These are phyloP conservation scores for Gopherus flavomarginatus DNA, from an alignment of 2,113 vertebrate genomes.

Conservation along the genomic window DNA sequence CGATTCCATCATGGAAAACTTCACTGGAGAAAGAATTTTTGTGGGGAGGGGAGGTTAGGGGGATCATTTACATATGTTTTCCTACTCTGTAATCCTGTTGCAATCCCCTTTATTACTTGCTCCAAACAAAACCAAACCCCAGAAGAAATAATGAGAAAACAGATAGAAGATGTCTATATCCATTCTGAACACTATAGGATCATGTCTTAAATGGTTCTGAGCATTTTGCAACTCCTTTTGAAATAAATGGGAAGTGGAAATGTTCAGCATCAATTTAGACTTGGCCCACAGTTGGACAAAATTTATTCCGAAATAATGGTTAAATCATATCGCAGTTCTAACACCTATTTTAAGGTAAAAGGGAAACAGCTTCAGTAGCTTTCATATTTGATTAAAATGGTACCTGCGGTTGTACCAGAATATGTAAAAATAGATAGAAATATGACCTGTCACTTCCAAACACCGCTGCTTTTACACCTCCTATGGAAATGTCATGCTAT, in stretches of 20 bases:
- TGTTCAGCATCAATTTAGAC: neutral
- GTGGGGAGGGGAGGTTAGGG: neutral
- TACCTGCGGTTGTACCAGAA: neutral
- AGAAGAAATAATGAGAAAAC: neutral
- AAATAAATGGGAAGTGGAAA: neutral
- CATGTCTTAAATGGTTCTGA: neutral
- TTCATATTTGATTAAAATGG: neutral
- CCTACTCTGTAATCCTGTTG: neutral
- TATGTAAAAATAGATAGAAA: conserved; percentile 17
- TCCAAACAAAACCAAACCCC: neutral
- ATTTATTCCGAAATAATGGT: neutral
- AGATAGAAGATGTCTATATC: neutral
- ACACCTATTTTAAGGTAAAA: neutral
- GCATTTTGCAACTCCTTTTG: neutral
- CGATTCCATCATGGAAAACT: neutral
- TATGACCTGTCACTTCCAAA: neutral
- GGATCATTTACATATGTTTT: neutral
- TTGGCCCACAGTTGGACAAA: neutral
- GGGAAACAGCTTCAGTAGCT: neutral
- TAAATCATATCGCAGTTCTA: neutral
- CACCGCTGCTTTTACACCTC: fast-evolving
- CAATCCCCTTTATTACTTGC: neutral
- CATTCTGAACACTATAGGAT: neutral
- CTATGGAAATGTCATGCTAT: neutral
- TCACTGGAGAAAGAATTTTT: neutral